Conservation (phyloP, 2,113 vertebrate genomes). For the Sinocyclocheilus grahami region DNA sequence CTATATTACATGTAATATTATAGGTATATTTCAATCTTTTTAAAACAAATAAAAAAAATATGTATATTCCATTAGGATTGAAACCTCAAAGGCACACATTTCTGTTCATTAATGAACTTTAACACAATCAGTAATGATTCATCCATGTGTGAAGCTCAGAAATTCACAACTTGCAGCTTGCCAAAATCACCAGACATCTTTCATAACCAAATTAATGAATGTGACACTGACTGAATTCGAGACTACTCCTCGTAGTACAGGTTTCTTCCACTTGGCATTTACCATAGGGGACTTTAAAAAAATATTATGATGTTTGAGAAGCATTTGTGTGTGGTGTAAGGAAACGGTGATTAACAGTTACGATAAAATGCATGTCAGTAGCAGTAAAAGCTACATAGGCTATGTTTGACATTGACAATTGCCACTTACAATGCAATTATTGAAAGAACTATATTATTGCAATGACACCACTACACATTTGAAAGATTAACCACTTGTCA, state of each 20-base stretch:
- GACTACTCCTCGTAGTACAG: background rate
- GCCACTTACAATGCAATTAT: background rate
- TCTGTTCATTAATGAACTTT: background rate
- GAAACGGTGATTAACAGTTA: background rate
- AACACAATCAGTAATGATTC: slow-evolving; percentile 26
- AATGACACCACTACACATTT: too few relatives aligned
- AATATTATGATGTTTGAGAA: slow-evolving; percentile 6
- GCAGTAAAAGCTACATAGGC: background rate
- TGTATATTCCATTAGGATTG: background rate
- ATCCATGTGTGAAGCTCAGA: slow-evolving; percentile 4
- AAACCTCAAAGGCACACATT: slow-evolving; percentile 13
- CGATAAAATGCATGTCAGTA: background rate
- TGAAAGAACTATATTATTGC: too few relatives aligned
- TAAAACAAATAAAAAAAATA: too few relatives aligned
- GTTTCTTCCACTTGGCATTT: background rate
- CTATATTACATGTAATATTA: background rate
- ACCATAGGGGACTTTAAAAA: background rate
- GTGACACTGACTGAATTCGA: slow-evolving; percentile 5
- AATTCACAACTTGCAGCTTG: slow-evolving; percentile 6
- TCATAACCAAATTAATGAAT: slow-evolving; percentile 13
- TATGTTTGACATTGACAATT: background rate
- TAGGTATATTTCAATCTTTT: background rate
- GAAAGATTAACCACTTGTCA: too few relatives aligned
- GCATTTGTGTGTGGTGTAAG: background rate
- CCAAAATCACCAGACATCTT: slow-evolving; percentile 12